Conservation (phyloP, 2,113 vertebrate species). For the Pomatorhinus ruficollis region DNA sequence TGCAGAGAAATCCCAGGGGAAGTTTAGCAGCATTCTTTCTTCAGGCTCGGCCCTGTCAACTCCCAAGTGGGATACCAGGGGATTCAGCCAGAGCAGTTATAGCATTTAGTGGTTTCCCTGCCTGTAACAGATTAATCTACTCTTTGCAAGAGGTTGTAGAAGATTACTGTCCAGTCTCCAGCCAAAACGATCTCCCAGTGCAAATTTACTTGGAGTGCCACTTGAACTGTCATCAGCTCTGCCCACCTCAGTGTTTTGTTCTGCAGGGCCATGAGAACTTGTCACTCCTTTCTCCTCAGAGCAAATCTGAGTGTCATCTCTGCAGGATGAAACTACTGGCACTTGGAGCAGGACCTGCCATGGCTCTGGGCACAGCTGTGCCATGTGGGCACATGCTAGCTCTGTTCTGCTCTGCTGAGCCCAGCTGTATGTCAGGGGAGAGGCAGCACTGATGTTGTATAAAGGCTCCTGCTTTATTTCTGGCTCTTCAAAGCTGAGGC, state of each 20-base stretch:
- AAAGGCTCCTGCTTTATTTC: background rate
- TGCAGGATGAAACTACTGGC: rapidly evolving
- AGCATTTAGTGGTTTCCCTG: background rate
- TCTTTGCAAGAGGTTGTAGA: background rate
- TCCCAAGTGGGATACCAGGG: background rate
- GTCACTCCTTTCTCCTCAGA: background rate
- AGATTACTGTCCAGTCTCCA: background rate
- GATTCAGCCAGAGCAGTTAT: background rate
- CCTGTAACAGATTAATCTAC: background rate
- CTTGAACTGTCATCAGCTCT: background rate
- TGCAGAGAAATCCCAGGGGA: background rate
- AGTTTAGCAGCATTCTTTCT: background rate
- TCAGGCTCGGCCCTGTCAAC: background rate
- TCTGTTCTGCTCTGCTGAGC: background rate
- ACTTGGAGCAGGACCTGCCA: background rate
- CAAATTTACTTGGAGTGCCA: background rate
- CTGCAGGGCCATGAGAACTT: background rate
- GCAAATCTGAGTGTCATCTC: background rate
- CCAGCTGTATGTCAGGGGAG: background rate
- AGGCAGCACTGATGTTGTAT: rapidly evolving
- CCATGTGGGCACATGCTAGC: rapidly evolving
- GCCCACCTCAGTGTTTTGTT: background rate
- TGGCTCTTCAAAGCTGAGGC: background rate
- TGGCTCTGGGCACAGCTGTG: rapidly evolving
- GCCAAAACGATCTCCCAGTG: background rate